Conservation (phyloP, 2,113 vertebrate species). For the Oncorhynchus nerka region DNA sequence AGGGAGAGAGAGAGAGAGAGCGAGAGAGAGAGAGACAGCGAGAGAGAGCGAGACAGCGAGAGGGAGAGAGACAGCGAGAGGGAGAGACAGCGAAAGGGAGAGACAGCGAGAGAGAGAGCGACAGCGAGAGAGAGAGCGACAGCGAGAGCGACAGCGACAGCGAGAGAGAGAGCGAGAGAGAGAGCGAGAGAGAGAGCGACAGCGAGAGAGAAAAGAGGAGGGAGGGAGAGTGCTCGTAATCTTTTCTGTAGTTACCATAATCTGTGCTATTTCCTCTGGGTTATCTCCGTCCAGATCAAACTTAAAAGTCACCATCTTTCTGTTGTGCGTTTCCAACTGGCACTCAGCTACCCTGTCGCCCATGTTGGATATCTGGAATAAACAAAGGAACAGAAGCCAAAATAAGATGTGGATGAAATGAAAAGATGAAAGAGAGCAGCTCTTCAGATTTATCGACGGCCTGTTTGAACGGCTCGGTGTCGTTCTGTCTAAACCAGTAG, state of each 20-base stretch:
- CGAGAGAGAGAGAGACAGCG: no score
- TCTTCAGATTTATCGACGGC: neutral
- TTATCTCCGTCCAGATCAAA: conserved; percentile 98
- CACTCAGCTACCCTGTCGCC: conserved; percentile 96
- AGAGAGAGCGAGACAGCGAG: no score
- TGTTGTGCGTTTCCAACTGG: conserved; percentile 97
- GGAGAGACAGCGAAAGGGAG: no score
- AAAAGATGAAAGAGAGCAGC: neutral
- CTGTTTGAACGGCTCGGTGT: no score
- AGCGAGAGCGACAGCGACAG: neutral
- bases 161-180: neutral
- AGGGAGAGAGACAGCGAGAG: no score
- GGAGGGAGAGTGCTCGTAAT: neutral
- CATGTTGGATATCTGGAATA: conserved; percentile 87
- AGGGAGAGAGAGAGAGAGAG: no score
- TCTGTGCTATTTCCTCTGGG: conserved; percentile 95
- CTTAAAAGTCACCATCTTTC: conserved; percentile 99
- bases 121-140: neutral
- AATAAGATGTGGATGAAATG: neutral
- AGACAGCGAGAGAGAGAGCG: no score
- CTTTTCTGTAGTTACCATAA: conserved; percentile 81
- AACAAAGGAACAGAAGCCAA: neutral
- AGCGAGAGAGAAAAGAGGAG: neutral
- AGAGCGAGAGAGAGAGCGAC: neutral
- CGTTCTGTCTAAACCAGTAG: no score